Percentiles rank a stretch among this genome's conserved stretches.
Evolutionary conservation across 2,888 invertebrate species (phyloP).

Genomic region (Lochmaea capreae): DNA sequence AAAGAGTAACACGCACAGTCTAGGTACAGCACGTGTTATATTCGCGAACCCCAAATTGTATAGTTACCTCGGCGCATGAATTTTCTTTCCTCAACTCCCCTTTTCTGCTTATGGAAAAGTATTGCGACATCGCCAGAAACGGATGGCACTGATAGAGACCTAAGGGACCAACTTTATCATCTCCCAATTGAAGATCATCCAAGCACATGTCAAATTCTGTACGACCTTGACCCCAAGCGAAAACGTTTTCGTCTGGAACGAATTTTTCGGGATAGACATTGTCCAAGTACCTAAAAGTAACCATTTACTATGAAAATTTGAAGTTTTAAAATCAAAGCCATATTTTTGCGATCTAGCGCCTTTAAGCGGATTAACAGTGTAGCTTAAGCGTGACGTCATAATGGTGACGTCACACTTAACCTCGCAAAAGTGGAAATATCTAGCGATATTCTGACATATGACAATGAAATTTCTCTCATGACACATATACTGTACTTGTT

Average conservation of each 20-base stretch:
- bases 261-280: slow-evolving; percentile 93
- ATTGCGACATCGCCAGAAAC: slow-evolving; percentile 76
- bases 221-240: slow-evolving; percentile 77
- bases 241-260: slow-evolving; percentile 84
- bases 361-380: too few relatives aligned
- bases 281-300: slow-evolving; percentile 70
- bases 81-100: slow-evolving; percentile 83
- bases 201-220: slow-evolving; percentile 76
- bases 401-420: too few relatives aligned
- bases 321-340: too few relatives aligned
- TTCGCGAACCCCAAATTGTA: too few relatives aligned
- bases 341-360: too few relatives aligned
- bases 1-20: too few relatives aligned
- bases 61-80: slow-evolving; percentile 74
- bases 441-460: too few relatives aligned
- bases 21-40: too few relatives aligned
- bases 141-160: slow-evolving; percentile 83
- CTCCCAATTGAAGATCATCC: slow-evolving; percentile 81
- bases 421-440: too few relatives aligned
- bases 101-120: slow-evolving; percentile 76
- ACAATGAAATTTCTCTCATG: too few relatives aligned
- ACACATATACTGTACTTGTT: too few relatives aligned
- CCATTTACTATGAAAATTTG: background rate
- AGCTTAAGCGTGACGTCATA: too few relatives aligned
- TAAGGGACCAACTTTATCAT: slow-evolving; percentile 75